Percentiles rank a stretch among this genome's conserved stretches.
Evolutionary conservation across 2,888 invertebrate genomes (phyloP).

Genomic region (Cetonia aurata): DNA sequence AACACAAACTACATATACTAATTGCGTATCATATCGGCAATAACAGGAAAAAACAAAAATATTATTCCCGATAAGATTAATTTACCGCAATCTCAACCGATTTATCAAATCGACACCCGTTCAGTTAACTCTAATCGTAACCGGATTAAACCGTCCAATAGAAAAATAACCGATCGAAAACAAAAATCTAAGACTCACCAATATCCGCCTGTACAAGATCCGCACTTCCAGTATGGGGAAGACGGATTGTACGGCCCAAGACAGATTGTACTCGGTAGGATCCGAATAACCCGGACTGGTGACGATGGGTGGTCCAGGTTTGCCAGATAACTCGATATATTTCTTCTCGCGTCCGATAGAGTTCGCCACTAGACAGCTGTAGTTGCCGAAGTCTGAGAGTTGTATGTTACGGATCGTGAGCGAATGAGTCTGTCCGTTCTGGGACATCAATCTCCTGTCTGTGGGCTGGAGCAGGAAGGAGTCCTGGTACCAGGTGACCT

Average conservation of each 20-base stretch:
- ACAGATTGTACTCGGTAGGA: constrained; percentile 74
- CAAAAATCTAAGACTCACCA: constrained; percentile 64
- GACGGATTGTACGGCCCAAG: constrained; percentile 77
- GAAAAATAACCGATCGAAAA: background rate
- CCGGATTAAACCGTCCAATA: background rate
- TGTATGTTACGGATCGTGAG: constrained; percentile 73
- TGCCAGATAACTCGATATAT: constrained; percentile 75
- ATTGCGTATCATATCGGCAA: background rate
- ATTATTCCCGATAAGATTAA: background rate
- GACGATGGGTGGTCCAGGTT: constrained; percentile 75
- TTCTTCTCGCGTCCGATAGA: constrained; percentile 65
- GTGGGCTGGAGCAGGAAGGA: constrained; percentile 74
- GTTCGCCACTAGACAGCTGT: constrained; percentile 65
- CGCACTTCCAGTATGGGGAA: constrained; percentile 75
- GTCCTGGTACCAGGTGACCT: constrained; percentile 77
- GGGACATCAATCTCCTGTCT: constrained; percentile 73
- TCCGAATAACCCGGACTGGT: constrained; percentile 73
- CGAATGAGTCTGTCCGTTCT: constrained; percentile 71
- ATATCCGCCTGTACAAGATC: constrained; percentile 73
- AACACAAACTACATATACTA: too few species aligned
- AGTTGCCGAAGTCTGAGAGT: constrained; percentile 75
- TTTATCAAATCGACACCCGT: background rate
- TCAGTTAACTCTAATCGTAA: too few species aligned
- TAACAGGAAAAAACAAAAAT: constrained; percentile 1
- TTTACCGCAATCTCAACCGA: background rate